These are phyloP conservation scores for Prunella strophiata DNA, from an alignment of 2,797 vertebrate genomes.

Conservation along the genomic window DNA sequence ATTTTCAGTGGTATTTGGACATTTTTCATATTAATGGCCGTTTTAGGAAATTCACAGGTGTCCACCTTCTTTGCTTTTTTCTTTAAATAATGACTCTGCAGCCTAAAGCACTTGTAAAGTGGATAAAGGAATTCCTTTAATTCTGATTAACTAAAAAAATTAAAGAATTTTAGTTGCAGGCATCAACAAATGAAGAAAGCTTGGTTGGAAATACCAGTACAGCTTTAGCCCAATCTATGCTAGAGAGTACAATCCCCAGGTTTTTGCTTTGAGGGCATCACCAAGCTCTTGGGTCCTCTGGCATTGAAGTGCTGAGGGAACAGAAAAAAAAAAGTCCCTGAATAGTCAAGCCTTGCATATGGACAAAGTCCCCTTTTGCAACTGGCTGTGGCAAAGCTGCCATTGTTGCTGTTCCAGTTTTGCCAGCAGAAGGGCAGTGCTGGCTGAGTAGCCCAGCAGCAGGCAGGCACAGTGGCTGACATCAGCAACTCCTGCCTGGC, in stretches of 20 bases:
- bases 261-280: background rate
- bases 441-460: background rate
- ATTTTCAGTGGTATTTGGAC: background rate
- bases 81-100: background rate
- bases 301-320: background rate
- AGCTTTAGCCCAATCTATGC: background rate
- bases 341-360: background rate
- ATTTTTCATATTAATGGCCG: background rate
- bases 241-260: background rate
- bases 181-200: background rate
- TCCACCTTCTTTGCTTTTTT: background rate
- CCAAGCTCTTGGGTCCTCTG: background rate
- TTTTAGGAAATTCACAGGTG: background rate
- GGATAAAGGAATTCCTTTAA: background rate
- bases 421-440: fast-evolving
- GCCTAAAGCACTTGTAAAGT: background rate
- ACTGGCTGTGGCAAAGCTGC: background rate
- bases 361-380: background rate
- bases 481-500: background rate
- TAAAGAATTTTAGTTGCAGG: background rate
- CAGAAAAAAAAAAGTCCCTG: background rate
- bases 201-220: background rate
- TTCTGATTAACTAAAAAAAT: background rate
- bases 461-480: background rate
- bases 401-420: background rate